phyloP scores from a whole-genome alignment of 2,113 vertebrate genomes.

The Sinocyclocheilus rhinocerous region DNA sequence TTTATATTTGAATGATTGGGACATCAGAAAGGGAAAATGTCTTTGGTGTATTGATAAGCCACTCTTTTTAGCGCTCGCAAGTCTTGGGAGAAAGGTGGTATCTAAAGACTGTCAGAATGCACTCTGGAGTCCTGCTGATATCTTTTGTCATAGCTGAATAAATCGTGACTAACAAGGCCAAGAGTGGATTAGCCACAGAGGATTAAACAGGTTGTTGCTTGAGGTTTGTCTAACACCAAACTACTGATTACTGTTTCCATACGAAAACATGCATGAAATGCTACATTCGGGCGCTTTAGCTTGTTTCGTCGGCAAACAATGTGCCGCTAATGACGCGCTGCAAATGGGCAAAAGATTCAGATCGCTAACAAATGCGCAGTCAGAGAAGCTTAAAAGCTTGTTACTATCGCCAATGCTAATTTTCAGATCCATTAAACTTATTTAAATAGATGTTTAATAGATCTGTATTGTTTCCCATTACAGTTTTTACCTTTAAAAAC shows the following conservation, averaged over 20 bases:
- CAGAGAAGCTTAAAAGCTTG: slow-evolving; percentile 60
- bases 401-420: slow-evolving; percentile 7
- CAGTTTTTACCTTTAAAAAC: not conserved
- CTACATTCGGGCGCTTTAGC: slow-evolving; percentile 54
- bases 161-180: slow-evolving; percentile 88
- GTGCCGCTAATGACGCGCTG: slow-evolving; percentile 31
- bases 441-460: no score
- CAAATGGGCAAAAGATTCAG: slow-evolving; percentile 54
- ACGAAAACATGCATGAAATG: slow-evolving; percentile 45
- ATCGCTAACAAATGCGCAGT: slow-evolving; percentile 57
- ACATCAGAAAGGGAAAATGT: no score
- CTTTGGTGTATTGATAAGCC: slow-evolving; percentile 59
- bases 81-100: slow-evolving; percentile 64
- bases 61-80: slow-evolving; percentile 61
- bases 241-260: slow-evolving; percentile 61
- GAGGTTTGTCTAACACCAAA: slow-evolving; percentile 85
- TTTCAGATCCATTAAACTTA: not conserved
- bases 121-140: slow-evolving; percentile 83
- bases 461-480: not conserved
- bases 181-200: slow-evolving; percentile 96
- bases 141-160: slow-evolving; percentile 91
- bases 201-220: slow-evolving; percentile 93
- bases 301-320: slow-evolving; percentile 35
- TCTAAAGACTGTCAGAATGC: slow-evolving; percentile 81
- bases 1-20: slow-evolving; percentile 47